Evolutionary conservation across 2,113 vertebrate genomes (phyloP).

Genomic region (Hyla sarda): DNA sequence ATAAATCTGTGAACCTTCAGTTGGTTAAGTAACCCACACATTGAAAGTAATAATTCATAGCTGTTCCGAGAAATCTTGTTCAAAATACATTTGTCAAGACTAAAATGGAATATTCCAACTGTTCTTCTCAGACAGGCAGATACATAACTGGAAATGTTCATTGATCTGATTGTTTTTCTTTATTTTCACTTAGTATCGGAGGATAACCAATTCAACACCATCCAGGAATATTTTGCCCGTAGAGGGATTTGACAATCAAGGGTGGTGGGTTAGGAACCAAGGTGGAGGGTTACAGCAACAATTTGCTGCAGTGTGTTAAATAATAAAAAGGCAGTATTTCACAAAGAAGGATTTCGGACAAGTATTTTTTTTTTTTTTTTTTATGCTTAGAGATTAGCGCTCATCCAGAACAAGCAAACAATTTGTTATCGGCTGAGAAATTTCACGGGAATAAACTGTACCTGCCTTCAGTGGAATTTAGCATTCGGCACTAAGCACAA

Average conservation of each 20-base stretch:
- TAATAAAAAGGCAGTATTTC: conserved; percentile 65
- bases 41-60: background rate
- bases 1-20: conserved; percentile 26
- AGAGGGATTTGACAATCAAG: background rate
- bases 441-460: conserved; percentile 80
- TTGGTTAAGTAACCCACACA: conserved; percentile 14
- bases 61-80: conserved; percentile 7
- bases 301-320: conserved; percentile 30
- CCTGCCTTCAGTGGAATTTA: conserved; percentile 67
- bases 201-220: background rate
- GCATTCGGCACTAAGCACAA: conserved; percentile 57
- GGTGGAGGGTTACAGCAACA: conserved; percentile 24
- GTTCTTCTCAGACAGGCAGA: background rate
- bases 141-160: conserved; percentile 20
- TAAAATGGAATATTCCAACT: conserved; percentile 1
- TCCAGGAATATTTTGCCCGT: background rate
- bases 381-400: conserved; percentile 65
- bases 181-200: conserved; percentile 5
- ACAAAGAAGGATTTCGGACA: conserved; percentile 61
- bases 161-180: conserved; percentile 15
- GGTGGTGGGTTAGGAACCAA: background rate
- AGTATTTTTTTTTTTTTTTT: conserved; percentile 62
- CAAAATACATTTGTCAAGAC: conserved; percentile 8
- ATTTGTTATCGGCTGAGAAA: conserved; percentile 70
- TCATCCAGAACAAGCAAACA: conserved; percentile 73